A percentile compares a stretch with the other conserved stretches of the same genome.
Evolutionary conservation across 2,797 vertebrate genomes (phyloP).

Genomic region (Schizopygopsis pylzovi): DNA sequence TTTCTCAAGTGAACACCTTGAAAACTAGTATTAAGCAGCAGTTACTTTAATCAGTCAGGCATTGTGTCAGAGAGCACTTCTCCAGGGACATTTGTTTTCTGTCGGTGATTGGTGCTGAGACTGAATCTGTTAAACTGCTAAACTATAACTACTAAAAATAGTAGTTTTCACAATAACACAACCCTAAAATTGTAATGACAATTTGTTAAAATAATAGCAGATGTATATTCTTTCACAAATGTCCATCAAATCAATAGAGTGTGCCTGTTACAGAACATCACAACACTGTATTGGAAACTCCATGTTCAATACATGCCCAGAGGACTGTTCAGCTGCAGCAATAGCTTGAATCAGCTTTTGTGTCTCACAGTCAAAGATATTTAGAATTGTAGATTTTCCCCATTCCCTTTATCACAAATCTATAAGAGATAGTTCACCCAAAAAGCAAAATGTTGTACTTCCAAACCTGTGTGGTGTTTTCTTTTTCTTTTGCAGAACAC

Average conservation of each 20-base stretch:
- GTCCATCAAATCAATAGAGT: slow-evolving; percentile 46
- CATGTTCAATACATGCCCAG: slow-evolving; percentile 40
- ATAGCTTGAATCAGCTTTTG: neutral
- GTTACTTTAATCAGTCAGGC: neutral
- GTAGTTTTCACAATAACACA: neutral
- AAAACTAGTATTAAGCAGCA: neutral
- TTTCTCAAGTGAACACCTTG: neutral
- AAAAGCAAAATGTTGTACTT: neutral
- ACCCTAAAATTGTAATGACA: neutral
- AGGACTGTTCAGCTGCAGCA: slow-evolving; percentile 6
- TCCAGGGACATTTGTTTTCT: neutral
- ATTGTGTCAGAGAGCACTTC: neutral
- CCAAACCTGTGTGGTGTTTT: neutral
- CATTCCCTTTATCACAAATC: neutral
- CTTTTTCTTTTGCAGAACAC: neutral
- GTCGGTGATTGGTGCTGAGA: neutral
- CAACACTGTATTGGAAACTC: slow-evolving; percentile 32
- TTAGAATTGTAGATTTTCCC: neutral
- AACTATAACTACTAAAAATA: neutral
- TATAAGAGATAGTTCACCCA: neutral
- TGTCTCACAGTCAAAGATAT: neutral
- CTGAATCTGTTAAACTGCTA: neutral
- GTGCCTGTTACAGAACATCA: slow-evolving; percentile 5
- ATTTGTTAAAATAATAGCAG: neutral
- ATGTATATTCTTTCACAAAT: slow-evolving; percentile 1